Evolutionary conservation across 2,888 invertebrate genomes (phyloP).

Genomic region (Cephonodes hylas): DNA sequence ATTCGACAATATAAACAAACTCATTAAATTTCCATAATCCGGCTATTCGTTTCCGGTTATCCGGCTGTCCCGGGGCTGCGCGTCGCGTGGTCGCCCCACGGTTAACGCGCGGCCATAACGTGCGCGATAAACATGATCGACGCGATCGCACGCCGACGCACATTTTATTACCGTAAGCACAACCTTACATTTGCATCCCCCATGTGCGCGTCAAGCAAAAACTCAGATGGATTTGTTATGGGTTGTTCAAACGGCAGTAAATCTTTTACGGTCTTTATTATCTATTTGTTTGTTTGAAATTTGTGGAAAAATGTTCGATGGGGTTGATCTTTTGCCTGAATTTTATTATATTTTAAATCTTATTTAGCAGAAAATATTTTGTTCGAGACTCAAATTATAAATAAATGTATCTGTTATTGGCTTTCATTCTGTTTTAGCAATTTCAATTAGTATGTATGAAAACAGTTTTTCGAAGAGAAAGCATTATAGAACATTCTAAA

Average conservation of each 20-base stretch:
- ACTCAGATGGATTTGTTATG: not conserved
- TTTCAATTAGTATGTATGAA: too few relatives aligned
- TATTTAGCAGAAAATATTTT: too few relatives aligned
- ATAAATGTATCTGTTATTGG: too few relatives aligned
- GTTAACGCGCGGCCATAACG: conserved; percentile 4
- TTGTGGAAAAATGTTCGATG: too few relatives aligned
- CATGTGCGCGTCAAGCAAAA: not conserved
- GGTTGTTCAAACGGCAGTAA: conserved; percentile 6
- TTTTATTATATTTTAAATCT: not conserved
- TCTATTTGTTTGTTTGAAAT: not conserved
- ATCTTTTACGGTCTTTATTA: not conserved
- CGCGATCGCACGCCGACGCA: not conserved
- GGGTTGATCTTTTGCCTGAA: too few relatives aligned
- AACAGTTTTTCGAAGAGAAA: too few relatives aligned
- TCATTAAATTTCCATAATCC: conserved; percentile 3
- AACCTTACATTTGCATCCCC: conserved; percentile 8
- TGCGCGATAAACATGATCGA: not conserved
- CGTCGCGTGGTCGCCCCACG: not conserved
- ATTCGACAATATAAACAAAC: conserved; percentile 2
- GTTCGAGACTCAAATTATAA: too few relatives aligned
- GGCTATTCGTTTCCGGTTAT: not conserved
- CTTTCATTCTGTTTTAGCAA: too few relatives aligned
- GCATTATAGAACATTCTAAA: too few relatives aligned
- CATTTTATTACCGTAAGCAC: not conserved
- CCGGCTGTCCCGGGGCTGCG: not conserved